Evolutionary conservation across 2,888 invertebrate species (phyloP).

Genomic region (Venusia cambrica): DNA sequence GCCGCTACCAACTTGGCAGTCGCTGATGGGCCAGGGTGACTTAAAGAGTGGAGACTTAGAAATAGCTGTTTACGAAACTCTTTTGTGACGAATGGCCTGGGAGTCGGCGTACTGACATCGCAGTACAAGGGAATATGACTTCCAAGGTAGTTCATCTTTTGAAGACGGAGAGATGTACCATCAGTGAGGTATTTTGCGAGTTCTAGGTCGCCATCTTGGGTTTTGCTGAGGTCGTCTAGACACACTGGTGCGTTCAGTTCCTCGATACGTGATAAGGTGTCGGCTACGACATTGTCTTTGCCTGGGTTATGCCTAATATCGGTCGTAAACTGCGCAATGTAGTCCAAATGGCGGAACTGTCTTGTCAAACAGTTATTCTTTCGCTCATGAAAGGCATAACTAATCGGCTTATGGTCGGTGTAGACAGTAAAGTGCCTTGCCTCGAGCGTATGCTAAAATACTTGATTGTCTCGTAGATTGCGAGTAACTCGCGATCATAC

Average conservation of each 20-base stretch:
- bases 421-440: not conserved
- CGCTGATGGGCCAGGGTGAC: not conserved
- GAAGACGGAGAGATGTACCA: not conserved
- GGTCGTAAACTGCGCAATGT: slow-evolving; percentile 2
- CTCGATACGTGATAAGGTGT: too few relatives aligned
- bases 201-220: not conserved
- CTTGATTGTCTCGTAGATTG: slow-evolving; percentile 4
- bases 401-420: slow-evolving; percentile 2
- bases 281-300: not conserved
- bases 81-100: not conserved
- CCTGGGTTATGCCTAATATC: not conserved
- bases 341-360: slow-evolving; percentile 1
- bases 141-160: not conserved
- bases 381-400: slow-evolving; percentile 1
- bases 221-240: not conserved
- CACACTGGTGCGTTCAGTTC: not conserved
- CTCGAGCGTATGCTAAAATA: slow-evolving; percentile 1
- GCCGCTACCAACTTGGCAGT: not conserved
- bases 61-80: not conserved
- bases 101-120: not conserved
- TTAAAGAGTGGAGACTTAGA: not conserved
- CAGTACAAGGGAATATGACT: not conserved
- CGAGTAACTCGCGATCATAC: slow-evolving; percentile 1
- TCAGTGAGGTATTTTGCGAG: not conserved
- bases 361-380: not conserved